Evolutionary conservation across 2,888 invertebrate genomes (phyloP).

Genomic region (Heteropelma amictum): DNA sequence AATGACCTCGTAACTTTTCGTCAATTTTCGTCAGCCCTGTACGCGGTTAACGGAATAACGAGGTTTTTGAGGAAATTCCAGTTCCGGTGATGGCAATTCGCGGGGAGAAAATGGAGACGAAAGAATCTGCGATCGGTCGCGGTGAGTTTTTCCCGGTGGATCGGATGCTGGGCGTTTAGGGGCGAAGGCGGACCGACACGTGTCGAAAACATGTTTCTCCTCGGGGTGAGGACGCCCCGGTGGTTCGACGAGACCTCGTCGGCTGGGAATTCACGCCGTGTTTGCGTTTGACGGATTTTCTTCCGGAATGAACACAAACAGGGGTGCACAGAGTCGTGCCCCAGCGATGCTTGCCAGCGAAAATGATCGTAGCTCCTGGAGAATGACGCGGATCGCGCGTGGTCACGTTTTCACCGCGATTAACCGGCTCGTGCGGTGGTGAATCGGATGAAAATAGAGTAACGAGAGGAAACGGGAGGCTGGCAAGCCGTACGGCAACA

Average conservation of each 20-base stretch:
- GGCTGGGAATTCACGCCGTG: not conserved
- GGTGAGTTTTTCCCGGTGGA: not conserved
- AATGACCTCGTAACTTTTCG: slow-evolving; percentile 52
- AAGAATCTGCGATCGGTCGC: too few relatives aligned
- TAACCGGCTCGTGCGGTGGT: not conserved
- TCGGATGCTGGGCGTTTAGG: slow-evolving; percentile 54
- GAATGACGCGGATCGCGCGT: not conserved
- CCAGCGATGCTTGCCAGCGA: too few relatives aligned
- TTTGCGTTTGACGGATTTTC: not conserved
- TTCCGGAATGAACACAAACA: not conserved
- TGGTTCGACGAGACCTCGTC: not conserved
- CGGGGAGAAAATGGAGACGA: too few relatives aligned
- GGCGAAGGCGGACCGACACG: slow-evolving; percentile 68
- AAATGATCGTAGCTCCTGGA: not conserved
- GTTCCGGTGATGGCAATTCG: not conserved
- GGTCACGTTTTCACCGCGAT: slow-evolving; percentile 1
- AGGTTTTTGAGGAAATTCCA: not conserved
- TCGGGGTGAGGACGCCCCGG: not conserved
- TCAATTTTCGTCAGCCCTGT: slow-evolving; percentile 19
- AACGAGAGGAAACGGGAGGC: slow-evolving; percentile 4
- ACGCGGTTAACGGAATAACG: too few relatives aligned
- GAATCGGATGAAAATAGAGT: slow-evolving; percentile 31
- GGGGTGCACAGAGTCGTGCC: too few relatives aligned
- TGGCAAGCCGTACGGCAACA: too few relatives aligned
- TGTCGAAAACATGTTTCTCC: slow-evolving; percentile 68